Conservation (phyloP, 2,797 vertebrate genomes). For the Eulemur mongoz region DNA sequence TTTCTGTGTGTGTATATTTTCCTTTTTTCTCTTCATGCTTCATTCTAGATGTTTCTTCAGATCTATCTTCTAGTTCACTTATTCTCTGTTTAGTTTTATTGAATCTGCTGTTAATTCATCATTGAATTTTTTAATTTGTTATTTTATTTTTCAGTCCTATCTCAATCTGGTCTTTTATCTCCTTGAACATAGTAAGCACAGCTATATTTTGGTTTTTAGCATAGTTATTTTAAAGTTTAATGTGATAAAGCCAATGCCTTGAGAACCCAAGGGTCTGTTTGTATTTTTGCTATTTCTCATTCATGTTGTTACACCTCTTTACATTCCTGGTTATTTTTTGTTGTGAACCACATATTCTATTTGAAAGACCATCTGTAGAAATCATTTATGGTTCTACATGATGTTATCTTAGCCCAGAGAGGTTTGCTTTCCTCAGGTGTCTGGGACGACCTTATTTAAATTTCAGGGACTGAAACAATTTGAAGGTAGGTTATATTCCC, state of each 20-base stretch:
- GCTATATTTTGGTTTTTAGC: not conserved
- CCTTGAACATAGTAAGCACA: not conserved
- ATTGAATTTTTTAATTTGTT: not conserved
- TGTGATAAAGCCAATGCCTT: not conserved
- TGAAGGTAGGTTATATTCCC: not conserved
- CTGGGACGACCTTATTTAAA: not conserved
- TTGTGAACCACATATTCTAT: not conserved
- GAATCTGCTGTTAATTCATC: not conserved
- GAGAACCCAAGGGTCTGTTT: not conserved
- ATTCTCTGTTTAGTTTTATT: not conserved
- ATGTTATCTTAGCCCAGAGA: not conserved
- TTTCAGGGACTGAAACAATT: not conserved
- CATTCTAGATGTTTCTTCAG: not conserved
- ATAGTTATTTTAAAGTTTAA: constrained; percentile 2
- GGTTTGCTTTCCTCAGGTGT: not conserved
- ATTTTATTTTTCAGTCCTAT: constrained; percentile 27
- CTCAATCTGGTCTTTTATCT: not conserved
- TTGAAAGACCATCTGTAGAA: not conserved
- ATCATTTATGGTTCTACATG: not conserved
- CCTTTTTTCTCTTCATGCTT: not conserved
- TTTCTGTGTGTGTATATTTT: not conserved
- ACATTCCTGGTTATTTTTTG: not conserved
- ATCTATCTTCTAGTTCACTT: not conserved
- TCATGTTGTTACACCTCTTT: not conserved
- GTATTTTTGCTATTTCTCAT: constrained; percentile 22